Evolutionary conservation across 2,113 vertebrate species (phyloP), one percentile per base, ranked within the genome.

Genomic region (Indicator indicator): DNA sequence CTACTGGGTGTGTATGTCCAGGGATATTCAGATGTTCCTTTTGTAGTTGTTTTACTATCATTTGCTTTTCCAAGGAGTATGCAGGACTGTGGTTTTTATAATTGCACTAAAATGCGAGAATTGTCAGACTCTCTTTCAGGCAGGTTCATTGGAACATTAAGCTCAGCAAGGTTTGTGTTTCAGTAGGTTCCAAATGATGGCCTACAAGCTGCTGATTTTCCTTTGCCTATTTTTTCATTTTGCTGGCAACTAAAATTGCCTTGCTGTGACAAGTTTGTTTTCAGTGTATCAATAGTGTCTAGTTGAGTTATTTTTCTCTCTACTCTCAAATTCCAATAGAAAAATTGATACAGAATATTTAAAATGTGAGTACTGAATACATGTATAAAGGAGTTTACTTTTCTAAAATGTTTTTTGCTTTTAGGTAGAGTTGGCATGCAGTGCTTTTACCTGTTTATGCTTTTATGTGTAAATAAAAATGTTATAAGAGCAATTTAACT

Each of bases 161-260:
- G 28, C 28, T 95, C 60, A 90, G 42, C 83, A 60, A 44, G 79
- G 56, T 86, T 90, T 89, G 56, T 79, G 13, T 89, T 93, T 93
- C 52, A 63, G 0, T 63, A 83, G 27, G 32, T 87, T 91, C 42
- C 60, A 63, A 71, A 88, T 75, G 54, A 56, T 56, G 64, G 24
- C 21, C 64, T 72, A 19, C 46, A 86, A 93, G 68, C 63, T 88
- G n/a, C 30, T 91, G n/a, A n/a, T 92, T 65, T 62, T 14, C 54
- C 8, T 13, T n/a, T 75, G 20, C 24, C 12, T 2, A 0, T 58
- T 68, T 60, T 60, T 65, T 71, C 21, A 20, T 50, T 74, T 64
- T 83, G 11, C n/a, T 2, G 2, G 9, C 71, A 38, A 85, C 36
- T 83, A 16, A 82, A 85, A 91, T 76, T 85, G 59, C 36, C 19